Evolutionary conservation across 2,888 invertebrate species (phyloP).

Genomic region (Chrysolina oricalcia): DNA sequence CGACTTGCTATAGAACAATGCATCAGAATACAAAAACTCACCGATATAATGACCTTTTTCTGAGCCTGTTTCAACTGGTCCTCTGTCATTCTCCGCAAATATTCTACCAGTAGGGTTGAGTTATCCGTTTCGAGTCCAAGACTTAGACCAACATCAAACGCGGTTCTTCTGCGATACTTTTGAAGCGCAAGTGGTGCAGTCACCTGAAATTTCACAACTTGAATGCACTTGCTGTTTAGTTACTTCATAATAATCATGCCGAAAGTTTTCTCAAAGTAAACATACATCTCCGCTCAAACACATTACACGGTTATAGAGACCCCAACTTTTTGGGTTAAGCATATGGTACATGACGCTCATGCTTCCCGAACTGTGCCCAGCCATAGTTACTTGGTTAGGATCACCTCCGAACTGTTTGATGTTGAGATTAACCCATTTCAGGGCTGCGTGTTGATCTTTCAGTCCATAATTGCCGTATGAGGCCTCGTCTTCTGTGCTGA

Average conservation of each 20-base stretch:
- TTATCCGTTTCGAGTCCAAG: slow-evolving; percentile 30
- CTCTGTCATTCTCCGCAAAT: slow-evolving; percentile 14
- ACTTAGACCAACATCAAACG: slow-evolving; percentile 17
- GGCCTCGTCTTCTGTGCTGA: slow-evolving; percentile 30
- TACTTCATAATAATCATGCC: neutral
- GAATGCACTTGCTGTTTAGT: neutral
- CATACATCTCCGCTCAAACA: slow-evolving; percentile 32
- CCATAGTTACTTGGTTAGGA: slow-evolving; percentile 27
- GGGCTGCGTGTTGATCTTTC: slow-evolving; percentile 28
- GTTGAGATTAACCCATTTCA: slow-evolving; percentile 31
- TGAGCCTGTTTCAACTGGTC: slow-evolving; percentile 22
- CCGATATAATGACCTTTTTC: neutral
- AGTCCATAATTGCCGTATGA: slow-evolving; percentile 33
- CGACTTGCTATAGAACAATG: no score
- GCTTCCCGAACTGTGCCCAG: slow-evolving; percentile 35
- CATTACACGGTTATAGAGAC: slow-evolving; percentile 25
- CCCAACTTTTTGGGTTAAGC: slow-evolving; percentile 32
- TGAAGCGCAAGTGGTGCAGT: neutral
- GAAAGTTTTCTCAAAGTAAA: no score
- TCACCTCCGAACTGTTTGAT: slow-evolving; percentile 35
- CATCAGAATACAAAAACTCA: neutral
- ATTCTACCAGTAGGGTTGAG: slow-evolving; percentile 26
- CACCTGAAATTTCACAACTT: neutral
- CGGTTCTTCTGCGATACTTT: slow-evolving; percentile 22
- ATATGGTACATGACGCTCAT: slow-evolving; percentile 29